Base-by-base conservation (phyloP, 1,140 invertebrate genomes). In the Vanessa tameamea region DNA sequence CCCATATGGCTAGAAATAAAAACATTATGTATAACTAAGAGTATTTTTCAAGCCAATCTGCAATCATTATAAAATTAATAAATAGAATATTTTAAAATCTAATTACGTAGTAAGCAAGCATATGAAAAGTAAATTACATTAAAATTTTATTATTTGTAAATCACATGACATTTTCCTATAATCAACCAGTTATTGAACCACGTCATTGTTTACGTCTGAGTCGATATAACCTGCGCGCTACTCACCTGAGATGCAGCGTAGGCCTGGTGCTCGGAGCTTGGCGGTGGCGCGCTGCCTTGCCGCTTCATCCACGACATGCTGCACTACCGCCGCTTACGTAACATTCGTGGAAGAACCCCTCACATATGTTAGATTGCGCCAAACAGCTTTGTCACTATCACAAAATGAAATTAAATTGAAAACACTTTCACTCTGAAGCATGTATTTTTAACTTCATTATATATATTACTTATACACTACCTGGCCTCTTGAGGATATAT, bases 221-320 rank as follows among this genome's bases (percentile, higher is more conserved):
- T 64, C 47, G 78, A 82, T 75, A 84, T 88, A 87, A 89, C 85
- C 85, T 88, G 76, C 53, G 64, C 68, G 23, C 69, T 20, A 64
- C 82, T 87, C 69, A 91, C 91, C 86, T 89, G 88, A 63, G 82
- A 64, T 20, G 84, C 79, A 73, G 71, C 76, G 78, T 84, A 87
- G 68, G 82, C 55, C 82, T 79, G 81, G 72, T 79, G 87, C 37
- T 85, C 87, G 37, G 86, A 67, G 50, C 77, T 82, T 43, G 87
- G 79, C 69, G 85, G 84, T 73, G 87, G 85, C 61, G 84, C 84
- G 70, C 83, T 84, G 70, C 82, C 86, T 76, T 87, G 83, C 81
- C 89, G 86, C 84, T 93, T 92, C 90, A 89, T 90, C 92, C 91
- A 93, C 82, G 91, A 93, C 92, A 93, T 93, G 76, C 75, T 78